These are phyloP conservation scores for Lerista edwardsae DNA, from an alignment of 2,797 vertebrate genomes.

Conservation along the genomic window DNA sequence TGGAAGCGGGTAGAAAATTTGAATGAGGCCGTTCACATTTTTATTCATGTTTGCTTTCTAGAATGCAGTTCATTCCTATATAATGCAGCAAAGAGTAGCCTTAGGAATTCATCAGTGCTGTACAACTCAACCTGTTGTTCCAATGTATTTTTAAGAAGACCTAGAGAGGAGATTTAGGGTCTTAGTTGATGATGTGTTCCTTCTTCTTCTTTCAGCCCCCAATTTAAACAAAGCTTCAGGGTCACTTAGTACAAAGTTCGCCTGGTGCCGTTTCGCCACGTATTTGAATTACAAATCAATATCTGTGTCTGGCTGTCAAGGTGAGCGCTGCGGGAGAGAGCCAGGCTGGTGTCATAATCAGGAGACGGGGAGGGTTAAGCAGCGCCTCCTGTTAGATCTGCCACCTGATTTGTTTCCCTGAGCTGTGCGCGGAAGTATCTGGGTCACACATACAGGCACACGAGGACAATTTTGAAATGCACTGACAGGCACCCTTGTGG, in stretches of 20 bases:
- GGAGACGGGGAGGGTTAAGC: slow-evolving; percentile 8
- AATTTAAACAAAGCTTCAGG: slow-evolving; percentile 23
- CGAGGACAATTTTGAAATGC: neutral
- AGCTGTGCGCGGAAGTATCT: neutral
- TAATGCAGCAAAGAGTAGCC: neutral
- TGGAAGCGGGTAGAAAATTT: neutral
- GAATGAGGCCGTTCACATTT: neutral
- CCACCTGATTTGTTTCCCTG: neutral
- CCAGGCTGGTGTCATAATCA: neutral
- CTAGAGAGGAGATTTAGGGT: accelerated
- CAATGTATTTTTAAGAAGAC: neutral
- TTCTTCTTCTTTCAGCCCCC: neutral
- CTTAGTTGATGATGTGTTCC: neutral
- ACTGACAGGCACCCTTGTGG: neutral
- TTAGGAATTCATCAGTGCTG: neutral
- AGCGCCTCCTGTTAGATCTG: slow-evolving; percentile 4
- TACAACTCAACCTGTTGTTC: neutral
- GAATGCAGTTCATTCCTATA: neutral
- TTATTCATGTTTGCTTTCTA: neutral
- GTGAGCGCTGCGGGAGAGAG: slow-evolving; percentile 3
- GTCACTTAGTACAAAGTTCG: neutral
- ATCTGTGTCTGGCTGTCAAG: accelerated
- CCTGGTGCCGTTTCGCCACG: neutral
- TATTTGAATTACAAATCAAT: slow-evolving; percentile 65
- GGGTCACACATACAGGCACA: slow-evolving; percentile 14